Evolutionary conservation across 1,140 invertebrate genomes (phyloP).

Genomic region (Coenobita brevimanus): DNA sequence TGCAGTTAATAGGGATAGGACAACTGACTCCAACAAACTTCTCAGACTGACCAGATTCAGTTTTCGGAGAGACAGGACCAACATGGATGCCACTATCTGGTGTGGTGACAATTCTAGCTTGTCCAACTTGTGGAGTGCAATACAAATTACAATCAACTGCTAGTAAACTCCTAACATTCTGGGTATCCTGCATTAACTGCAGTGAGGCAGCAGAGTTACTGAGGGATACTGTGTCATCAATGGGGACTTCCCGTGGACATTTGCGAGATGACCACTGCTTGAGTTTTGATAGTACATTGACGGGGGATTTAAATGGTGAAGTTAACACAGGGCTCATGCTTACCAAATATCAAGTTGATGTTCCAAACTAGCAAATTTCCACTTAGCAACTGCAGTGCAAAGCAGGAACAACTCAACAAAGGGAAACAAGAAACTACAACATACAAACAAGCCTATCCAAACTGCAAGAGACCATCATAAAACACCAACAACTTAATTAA

Average conservation of each 20-base stretch:
- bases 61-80: not conserved
- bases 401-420: not conserved
- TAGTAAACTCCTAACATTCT: no score
- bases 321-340: conserved; percentile 52
- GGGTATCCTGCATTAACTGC: no score
- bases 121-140: conserved; percentile 16
- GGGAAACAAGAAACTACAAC: not conserved
- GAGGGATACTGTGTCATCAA: not conserved
- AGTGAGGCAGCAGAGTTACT: not conserved
- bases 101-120: not conserved
- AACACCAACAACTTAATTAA: no score
- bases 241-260: conserved; percentile 15
- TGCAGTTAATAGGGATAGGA: conserved; percentile 29
- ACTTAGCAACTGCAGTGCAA: not conserved
- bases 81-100: conserved; percentile 58
- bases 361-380: no score
- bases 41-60: not conserved
- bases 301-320: conserved; percentile 66
- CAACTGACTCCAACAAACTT: not conserved
- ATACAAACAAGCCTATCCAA: no score
- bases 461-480: no score
- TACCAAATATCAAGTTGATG: no score
- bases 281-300: conserved; percentile 47
- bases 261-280: conserved; percentile 59
- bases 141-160: not conserved